These are phyloP conservation scores for Perizoma affinitatum DNA, from an alignment of 2,888 invertebrate genomes.

Conservation along the genomic window DNA sequence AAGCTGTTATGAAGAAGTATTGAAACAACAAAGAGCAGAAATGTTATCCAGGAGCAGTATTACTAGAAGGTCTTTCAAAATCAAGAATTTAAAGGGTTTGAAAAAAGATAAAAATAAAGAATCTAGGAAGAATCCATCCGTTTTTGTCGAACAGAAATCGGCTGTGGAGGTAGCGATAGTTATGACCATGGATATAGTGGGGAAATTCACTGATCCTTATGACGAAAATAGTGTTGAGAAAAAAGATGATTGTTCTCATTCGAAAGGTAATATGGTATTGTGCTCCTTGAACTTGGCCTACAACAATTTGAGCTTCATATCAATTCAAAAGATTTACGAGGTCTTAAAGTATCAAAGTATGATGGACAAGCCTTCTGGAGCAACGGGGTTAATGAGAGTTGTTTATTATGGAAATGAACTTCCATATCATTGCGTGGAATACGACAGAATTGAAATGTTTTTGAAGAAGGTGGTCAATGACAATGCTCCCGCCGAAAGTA, in stretches of 20 bases:
- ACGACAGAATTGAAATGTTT: conserved; percentile 42
- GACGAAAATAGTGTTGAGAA: conserved; percentile 33
- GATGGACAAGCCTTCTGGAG: conserved; percentile 13
- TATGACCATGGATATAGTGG: conserved; percentile 41
- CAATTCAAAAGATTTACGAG: conserved; percentile 45
- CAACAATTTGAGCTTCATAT: conserved; percentile 49
- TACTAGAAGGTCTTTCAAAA: background rate
- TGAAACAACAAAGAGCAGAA: conserved; percentile 6
- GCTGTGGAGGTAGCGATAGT: conserved; percentile 37
- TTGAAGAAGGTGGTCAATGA: conserved; percentile 36
- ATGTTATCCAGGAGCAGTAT: background rate
- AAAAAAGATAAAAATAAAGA: conserved; percentile 11
- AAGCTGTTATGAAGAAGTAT: conserved; percentile 40
- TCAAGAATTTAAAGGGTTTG: background rate
- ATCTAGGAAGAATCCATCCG: background rate
- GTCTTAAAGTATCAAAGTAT: conserved; percentile 53
- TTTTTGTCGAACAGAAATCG: conserved; percentile 7
- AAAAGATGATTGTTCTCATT: conserved; percentile 39
- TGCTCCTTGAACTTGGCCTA: conserved; percentile 61
- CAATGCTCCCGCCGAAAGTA: conserved; percentile 18
- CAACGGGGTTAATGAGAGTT: conserved; percentile 53
- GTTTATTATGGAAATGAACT: conserved; percentile 56
- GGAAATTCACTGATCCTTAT: conserved; percentile 49
- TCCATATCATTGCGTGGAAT: conserved; percentile 45
- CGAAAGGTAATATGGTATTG: conserved; percentile 54